These are phyloP conservation scores for Atrichornis clamosus DNA, from an alignment of 2,113 vertebrate species.

Conservation along the genomic window DNA sequence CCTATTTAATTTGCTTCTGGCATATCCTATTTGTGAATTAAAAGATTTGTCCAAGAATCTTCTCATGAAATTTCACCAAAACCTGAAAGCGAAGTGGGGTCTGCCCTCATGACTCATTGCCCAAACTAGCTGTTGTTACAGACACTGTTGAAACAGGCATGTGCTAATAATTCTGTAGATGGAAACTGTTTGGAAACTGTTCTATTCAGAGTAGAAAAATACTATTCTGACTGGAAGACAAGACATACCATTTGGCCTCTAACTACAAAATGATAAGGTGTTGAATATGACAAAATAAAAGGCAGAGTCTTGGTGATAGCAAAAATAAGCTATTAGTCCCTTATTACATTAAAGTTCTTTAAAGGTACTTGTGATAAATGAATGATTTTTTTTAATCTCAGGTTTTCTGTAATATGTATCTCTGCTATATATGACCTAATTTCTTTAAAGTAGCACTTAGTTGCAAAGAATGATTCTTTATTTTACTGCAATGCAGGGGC, in stretches of 20 bases:
- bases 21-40: neutral
- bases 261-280: neutral
- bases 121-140: neutral
- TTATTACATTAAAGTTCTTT: neutral
- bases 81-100: neutral
- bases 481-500: neutral
- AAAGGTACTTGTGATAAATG: neutral
- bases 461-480: neutral
- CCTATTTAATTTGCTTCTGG: neutral
- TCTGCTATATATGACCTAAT: neutral
- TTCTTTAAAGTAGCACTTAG: neutral
- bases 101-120: neutral
- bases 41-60: neutral
- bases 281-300: neutral
- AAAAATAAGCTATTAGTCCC: neutral
- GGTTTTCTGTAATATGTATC: neutral
- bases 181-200: neutral
- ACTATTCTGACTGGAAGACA: neutral
- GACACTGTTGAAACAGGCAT: neutral
- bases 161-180: neutral
- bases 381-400: neutral
- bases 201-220: neutral
- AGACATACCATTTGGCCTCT: neutral
- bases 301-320: neutral
- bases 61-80: neutral